Evolutionary conservation across 2,888 invertebrate species (phyloP), one percentile per base, ranked within the genome.

Genomic region (Drosophila antonietae): DNA sequence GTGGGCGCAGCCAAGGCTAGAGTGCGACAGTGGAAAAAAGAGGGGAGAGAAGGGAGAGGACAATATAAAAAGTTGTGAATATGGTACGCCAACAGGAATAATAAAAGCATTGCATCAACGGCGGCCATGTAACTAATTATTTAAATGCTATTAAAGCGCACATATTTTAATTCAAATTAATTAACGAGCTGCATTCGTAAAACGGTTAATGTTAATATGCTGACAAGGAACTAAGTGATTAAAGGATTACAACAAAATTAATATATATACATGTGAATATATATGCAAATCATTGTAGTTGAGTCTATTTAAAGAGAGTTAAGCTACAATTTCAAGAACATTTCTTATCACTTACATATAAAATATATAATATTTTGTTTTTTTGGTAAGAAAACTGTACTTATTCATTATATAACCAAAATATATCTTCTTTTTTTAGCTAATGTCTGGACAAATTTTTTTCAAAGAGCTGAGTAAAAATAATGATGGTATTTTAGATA

Each of bases 151-250:
- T 86, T 81, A 80, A 59, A 52, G 59, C 46, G 56, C 18, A 52
- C 68, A 73, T 68, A 70, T 69, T 75, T 83, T 78, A 83, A 85
- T 83, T 86, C 73, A 79, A 81, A 88, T 83, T 73, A 79, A 85
- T 88, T 86, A 86, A 80, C 67, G 68, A 67, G 69, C 62, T 66
- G 59, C 39, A 47, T 66, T 56, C 57, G 62, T 43, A 61, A 72
- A 66, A 49, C 53, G 35, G 37, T 68, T 63, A 73, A 77, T 77
- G 61, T 65, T 60, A 66, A 77, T 64, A 66, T 46, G 60, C 55
- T 33, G 60, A 65, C 59, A 78, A 66, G 23, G 33, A 39, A 60
- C 18, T 44, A 44, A 69, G 44, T 58, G 53, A 56, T 43, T 59
- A 51, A 66, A 57, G 20, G 46, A 20, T 60, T 58, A 56, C 49